Base-by-base conservation (phyloP, 2,797 vertebrate genomes). In the Paedocypris micromegethes region DNA sequence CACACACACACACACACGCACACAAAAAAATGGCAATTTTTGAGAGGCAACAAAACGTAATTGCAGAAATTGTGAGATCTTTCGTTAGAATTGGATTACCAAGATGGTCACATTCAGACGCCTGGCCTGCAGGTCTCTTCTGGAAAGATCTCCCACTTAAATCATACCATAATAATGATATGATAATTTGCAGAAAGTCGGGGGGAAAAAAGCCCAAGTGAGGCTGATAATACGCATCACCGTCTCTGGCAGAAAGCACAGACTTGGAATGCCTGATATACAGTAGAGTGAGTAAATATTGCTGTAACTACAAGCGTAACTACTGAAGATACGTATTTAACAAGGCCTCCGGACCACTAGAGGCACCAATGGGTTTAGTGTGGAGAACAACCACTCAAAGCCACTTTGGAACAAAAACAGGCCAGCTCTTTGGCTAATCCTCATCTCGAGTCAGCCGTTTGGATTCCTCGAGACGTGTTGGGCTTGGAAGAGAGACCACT, bases 291-390 rank as follows among this genome's bases (percentile, higher is more conserved):
- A 88, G 64, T 86, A 84, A 85, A 89, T 90, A 90, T 90, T 89
- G 88, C 88, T 72, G 38, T 88, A 89, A 90, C 85, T 90, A 90
- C 86, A 89, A 90, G 88, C 88, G 83, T 83, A 86, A 89, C 90
- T 88, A 90, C 83, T 86, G 86, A 87, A 85, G 86, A 88, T 91
- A 90, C 88, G 90, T 90, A 23, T 23, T 23, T 23, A 89, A 81
- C 83, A 87, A 78, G 83, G 83, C 85, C 85, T 86, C 84, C 80
- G 79, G 81, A 82, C 81, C 82, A 84, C 80, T 81, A 79, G 85
- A 85, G 86, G 83, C 84, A 81, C 84, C 80, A 81, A 79, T 82
- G 78, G 69, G 58, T 67, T 68, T 72, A 66, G 57, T 58, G 59
- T 69, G 71, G 64, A 47, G 9, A 55, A 65, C 66, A 67, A 60